Evolutionary conservation across 2,113 vertebrate species (phyloP).

Genomic region (Scomber japonicus): DNA sequence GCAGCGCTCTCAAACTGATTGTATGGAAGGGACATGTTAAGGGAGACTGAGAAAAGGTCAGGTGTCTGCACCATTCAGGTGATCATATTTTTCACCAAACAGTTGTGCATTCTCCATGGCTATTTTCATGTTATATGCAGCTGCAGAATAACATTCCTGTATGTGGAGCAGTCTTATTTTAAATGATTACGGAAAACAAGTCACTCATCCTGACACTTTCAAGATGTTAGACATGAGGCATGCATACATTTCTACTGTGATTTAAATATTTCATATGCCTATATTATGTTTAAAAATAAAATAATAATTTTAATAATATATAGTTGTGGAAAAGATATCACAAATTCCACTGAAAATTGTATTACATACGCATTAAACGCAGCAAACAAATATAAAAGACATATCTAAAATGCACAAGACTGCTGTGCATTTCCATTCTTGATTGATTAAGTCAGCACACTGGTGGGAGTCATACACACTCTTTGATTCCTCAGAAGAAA

Average conservation of each 20-base stretch:
- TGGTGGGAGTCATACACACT: slow-evolving; percentile 12
- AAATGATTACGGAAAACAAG: slow-evolving; percentile 67
- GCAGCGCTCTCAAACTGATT: slow-evolving; percentile 80
- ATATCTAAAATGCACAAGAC: neutral
- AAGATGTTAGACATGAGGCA: slow-evolving; percentile 8
- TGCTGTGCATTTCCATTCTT: neutral
- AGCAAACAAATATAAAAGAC: no score
- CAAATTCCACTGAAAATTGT: neutral
- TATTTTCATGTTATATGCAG: slow-evolving; percentile 84
- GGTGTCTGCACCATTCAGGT: slow-evolving; percentile 87
- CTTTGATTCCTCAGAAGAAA: slow-evolving; percentile 21
- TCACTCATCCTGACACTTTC: slow-evolving; percentile 64
- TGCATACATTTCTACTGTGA: neutral
- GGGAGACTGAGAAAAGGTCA: slow-evolving; percentile 88
- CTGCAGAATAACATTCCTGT: slow-evolving; percentile 67
- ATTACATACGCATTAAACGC: no score
- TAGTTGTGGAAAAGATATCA: no score
- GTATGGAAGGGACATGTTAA: slow-evolving; percentile 89
- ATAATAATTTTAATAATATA: neutral
- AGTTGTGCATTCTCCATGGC: slow-evolving; percentile 85
- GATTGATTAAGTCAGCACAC: slow-evolving; percentile 15
- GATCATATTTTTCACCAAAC: slow-evolving; percentile 88
- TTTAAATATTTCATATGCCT: slow-evolving; percentile 31
- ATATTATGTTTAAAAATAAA: neutral
- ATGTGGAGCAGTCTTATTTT: slow-evolving; percentile 56